phyloP scores from a whole-genome alignment of 2,113 vertebrate genomes.

The Zeus faber region DNA sequence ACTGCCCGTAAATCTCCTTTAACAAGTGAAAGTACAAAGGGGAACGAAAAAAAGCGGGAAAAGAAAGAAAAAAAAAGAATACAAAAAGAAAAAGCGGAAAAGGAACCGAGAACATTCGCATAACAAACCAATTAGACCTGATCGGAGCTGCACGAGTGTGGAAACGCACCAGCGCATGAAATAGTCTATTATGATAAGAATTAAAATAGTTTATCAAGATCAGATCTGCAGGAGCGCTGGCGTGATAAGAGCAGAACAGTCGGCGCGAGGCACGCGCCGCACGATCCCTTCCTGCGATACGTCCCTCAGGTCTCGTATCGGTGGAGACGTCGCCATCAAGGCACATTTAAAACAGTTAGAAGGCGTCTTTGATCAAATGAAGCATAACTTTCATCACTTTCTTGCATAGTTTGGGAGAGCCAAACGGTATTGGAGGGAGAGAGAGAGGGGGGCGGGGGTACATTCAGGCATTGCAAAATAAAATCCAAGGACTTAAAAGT shows the following conservation, averaged over 20 bases:
- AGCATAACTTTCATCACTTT: too few species aligned
- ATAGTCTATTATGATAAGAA: conserved; percentile 75
- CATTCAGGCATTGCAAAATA: too few species aligned
- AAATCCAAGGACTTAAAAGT: too few species aligned
- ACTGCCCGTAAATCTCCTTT: conserved; percentile 6
- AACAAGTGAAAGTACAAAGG: conserved; percentile 35
- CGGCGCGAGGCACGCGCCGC: conserved; percentile 32
- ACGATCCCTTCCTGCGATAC: conserved; percentile 38
- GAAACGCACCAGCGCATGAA: conserved; percentile 67
- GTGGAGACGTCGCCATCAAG: conserved; percentile 38
- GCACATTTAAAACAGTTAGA: conserved; percentile 46
- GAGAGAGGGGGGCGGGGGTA: too few species aligned
- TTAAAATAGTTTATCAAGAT: conserved; percentile 70
- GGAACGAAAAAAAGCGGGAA: conserved; percentile 41
- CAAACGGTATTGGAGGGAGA: too few species aligned
- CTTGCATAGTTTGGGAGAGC: too few species aligned
- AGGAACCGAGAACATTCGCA: conserved; percentile 49
- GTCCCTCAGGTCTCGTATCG: conserved; percentile 47
- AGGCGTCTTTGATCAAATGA: conserved; percentile 60
- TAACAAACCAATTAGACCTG: conserved; percentile 70
- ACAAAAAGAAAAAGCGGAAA: conserved; percentile 23
- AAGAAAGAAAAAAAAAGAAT: conserved; percentile 32
- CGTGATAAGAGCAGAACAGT: conserved; percentile 58
- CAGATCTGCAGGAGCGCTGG: conserved; percentile 48
- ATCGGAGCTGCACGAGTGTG: conserved; percentile 55